These are phyloP conservation scores for Mus spretus DNA, from an alignment of 2,797 vertebrate species.

Conservation along the genomic window DNA sequence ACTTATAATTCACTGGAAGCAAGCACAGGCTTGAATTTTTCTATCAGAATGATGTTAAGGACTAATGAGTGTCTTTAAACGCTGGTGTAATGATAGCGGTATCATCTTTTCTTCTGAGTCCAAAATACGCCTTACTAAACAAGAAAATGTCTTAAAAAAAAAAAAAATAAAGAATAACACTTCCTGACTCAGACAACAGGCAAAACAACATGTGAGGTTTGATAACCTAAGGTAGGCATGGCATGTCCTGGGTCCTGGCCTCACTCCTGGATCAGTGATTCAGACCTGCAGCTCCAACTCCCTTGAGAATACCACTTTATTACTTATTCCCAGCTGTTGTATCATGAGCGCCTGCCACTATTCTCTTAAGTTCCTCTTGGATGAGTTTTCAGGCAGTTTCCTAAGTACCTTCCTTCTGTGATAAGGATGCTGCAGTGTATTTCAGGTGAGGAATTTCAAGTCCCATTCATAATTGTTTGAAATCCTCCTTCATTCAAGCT, in stretches of 20 bases:
- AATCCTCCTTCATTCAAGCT: conserved; percentile 83
- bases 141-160: not conserved
- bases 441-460: conserved; percentile 84
- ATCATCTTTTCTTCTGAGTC: not conserved
- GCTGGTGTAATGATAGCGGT: conserved; percentile 20
- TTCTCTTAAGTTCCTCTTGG: conserved; percentile 80
- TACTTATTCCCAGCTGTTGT: conserved; percentile 75
- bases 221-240: conserved; percentile 51
- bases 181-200: not conserved
- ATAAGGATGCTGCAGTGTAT: conserved; percentile 73
- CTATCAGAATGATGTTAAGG: not conserved
- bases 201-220: conserved; percentile 13
- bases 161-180: conserved; percentile 53
- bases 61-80: conserved; percentile 36
- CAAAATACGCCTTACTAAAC: conserved; percentile 36
- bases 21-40: not conserved
- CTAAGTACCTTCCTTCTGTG: conserved; percentile 80
- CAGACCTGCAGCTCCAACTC: conserved; percentile 59
- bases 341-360: conserved; percentile 79
- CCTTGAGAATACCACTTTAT: conserved; percentile 54
- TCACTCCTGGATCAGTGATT: conserved; percentile 77
- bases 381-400: conserved; percentile 81
- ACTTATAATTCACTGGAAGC: conserved; percentile 41
- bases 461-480: conserved; percentile 85
- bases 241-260: conserved; percentile 66